Conservation (phyloP, 1,140 invertebrate species). For the Leptonema lineaticorne region DNA sequence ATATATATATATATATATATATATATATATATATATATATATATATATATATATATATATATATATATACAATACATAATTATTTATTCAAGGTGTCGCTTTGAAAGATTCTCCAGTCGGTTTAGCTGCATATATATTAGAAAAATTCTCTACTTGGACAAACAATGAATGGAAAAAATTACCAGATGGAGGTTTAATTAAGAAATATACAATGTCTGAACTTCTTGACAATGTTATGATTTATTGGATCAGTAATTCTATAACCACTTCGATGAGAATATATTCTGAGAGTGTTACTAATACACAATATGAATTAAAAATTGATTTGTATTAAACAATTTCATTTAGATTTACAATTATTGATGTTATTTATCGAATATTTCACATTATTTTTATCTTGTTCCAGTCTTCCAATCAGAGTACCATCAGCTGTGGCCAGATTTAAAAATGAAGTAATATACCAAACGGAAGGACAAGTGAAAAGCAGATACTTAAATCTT, state of each 20-base stretch:
- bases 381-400: not conserved
- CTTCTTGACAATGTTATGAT: conserved; percentile 76
- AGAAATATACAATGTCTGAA: conserved; percentile 61
- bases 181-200: conserved; percentile 61
- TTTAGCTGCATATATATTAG: conserved; percentile 71
- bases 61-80: not conserved
- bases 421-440: conserved; percentile 57
- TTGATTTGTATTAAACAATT: conserved; percentile 49
- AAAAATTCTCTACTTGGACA: conserved; percentile 72
- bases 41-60: not conserved
- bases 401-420: conserved; percentile 53
- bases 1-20: conserved; percentile 22
- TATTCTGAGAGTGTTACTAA: conserved; percentile 62
- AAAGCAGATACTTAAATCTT: conserved; percentile 63
- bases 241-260: conserved; percentile 73
- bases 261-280: conserved; percentile 66
- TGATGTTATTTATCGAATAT: conserved; percentile 3
- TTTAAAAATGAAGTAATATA: conserved; percentile 62
- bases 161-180: conserved; percentile 48
- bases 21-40: not conserved
- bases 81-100: conserved; percentile 55
- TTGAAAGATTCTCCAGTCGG: conserved; percentile 65
- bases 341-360: conserved; percentile 15
- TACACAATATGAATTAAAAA: conserved; percentile 43
- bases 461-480: conserved; percentile 59